Conservation (phyloP, 2,888 invertebrate genomes). For the Nemurella pictetii region DNA sequence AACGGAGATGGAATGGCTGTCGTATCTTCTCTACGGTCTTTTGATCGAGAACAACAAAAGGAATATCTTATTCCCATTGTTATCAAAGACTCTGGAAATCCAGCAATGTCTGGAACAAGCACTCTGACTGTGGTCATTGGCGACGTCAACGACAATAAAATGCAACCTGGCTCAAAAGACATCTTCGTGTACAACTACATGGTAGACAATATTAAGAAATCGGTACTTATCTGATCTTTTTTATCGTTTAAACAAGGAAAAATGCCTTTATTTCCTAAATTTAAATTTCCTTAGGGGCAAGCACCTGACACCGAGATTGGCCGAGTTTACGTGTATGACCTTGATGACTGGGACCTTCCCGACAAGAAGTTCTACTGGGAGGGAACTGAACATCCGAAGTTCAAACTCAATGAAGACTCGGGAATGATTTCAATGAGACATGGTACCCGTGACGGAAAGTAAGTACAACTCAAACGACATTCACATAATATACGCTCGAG, state of each 20-base stretch:
- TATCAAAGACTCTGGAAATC: constrained; percentile 95
- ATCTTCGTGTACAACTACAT: constrained; percentile 96
- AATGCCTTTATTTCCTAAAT: constrained; percentile 4
- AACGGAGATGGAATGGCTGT: constrained; percentile 98
- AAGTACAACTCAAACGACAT: constrained; percentile 43
- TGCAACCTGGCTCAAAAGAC: constrained; percentile 95
- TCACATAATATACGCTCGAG: neutral
- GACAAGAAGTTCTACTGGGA: constrained; percentile 98
- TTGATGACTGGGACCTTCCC: constrained; percentile 98
- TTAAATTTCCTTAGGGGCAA: constrained; percentile 65
- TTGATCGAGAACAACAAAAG: constrained; percentile 94
- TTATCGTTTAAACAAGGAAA: neutral
- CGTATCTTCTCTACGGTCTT: constrained; percentile 89
- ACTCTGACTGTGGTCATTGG: constrained; percentile 96
- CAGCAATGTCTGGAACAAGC: constrained; percentile 95
- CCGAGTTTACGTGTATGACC: constrained; percentile 93
- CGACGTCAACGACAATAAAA: constrained; percentile 97
- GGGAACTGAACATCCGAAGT: constrained; percentile 79
- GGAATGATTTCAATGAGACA: constrained; percentile 96
- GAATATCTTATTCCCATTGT: constrained; percentile 96
- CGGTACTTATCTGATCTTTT: neutral
- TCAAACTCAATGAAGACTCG: constrained; percentile 86
- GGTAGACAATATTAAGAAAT: constrained; percentile 48
- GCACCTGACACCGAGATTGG: constrained; percentile 91
- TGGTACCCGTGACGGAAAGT: constrained; percentile 82